These are phyloP conservation scores for Oreochromis grahami DNA, from an alignment of 2,797 vertebrate species.

Conservation along the genomic window DNA sequence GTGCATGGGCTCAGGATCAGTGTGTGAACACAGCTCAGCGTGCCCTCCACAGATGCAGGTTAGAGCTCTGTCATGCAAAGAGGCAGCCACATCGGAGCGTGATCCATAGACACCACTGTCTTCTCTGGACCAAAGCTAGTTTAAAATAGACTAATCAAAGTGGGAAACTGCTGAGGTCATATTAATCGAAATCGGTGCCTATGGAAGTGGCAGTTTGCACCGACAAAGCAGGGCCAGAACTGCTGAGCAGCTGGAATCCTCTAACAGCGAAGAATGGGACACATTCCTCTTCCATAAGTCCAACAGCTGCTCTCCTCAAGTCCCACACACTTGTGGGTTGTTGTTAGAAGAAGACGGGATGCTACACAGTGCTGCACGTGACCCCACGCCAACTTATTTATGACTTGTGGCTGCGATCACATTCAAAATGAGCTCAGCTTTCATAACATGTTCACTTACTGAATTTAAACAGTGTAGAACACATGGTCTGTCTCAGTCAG, in stretches of 20 bases:
- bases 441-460: not conserved
- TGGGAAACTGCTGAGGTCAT: not conserved
- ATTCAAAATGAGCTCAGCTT: not conserved
- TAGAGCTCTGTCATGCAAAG: not conserved
- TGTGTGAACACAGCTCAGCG: not conserved
- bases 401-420: not conserved
- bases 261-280: not conserved
- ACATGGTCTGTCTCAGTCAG: not conserved
- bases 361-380: not conserved
- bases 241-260: not conserved
- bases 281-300: not conserved
- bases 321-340: not conserved
- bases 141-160: not conserved
- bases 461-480: not conserved
- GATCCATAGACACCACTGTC: not conserved
- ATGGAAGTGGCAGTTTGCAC: not conserved
- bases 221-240: not conserved
- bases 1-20: not conserved
- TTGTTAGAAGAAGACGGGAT: not conserved
- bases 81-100: not conserved
- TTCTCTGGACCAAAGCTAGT: not conserved
- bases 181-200: fast-evolving
- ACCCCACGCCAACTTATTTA: fast-evolving
- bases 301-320: not conserved
- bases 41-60: not conserved